Conservation (phyloP, 2,888 invertebrate genomes). For the Buathra laborator region DNA sequence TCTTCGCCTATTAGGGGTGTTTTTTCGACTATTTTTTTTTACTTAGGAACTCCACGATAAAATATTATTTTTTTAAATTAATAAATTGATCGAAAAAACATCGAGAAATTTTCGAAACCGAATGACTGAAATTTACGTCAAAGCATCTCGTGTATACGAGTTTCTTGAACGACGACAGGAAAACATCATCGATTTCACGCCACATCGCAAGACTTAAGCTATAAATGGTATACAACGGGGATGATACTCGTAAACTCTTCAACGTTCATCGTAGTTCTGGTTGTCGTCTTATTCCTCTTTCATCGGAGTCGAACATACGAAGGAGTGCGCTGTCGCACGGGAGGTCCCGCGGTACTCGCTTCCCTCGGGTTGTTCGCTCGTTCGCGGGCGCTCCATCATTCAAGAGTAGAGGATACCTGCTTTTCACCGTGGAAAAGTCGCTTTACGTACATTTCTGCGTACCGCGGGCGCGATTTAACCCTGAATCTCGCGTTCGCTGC, state of each 20-base stretch:
- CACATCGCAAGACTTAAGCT: conserved; percentile 33
- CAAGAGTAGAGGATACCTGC: background rate
- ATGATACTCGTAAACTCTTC: conserved; percentile 56
- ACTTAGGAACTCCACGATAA: too few species aligned
- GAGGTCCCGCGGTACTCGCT: conserved; percentile 63
- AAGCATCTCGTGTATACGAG: conserved; percentile 19
- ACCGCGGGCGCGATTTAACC: conserved; percentile 73
- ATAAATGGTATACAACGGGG: conserved; percentile 32
- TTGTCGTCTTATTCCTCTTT: conserved; percentile 3
- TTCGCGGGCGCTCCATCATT: conserved; percentile 45
- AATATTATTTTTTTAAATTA: too few species aligned
- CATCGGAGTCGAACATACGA: conserved; percentile 41
- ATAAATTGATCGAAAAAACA: too few species aligned
- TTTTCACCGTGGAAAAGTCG: conserved; percentile 58
- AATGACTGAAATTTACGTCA: background rate
- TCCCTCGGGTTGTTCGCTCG: conserved; percentile 54
- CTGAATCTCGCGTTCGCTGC: conserved; percentile 72
- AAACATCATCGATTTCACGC: conserved; percentile 65
- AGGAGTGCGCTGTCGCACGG: conserved; percentile 54
- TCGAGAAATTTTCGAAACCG: background rate
- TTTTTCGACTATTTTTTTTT: too few species aligned
- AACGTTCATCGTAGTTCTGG: background rate
- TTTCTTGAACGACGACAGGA: conserved; percentile 54
- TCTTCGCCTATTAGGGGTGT: too few species aligned
- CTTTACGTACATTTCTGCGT: conserved; percentile 58